Evolutionary conservation across 2,113 vertebrate species (phyloP).

Genomic region (Labrus mixtus): DNA sequence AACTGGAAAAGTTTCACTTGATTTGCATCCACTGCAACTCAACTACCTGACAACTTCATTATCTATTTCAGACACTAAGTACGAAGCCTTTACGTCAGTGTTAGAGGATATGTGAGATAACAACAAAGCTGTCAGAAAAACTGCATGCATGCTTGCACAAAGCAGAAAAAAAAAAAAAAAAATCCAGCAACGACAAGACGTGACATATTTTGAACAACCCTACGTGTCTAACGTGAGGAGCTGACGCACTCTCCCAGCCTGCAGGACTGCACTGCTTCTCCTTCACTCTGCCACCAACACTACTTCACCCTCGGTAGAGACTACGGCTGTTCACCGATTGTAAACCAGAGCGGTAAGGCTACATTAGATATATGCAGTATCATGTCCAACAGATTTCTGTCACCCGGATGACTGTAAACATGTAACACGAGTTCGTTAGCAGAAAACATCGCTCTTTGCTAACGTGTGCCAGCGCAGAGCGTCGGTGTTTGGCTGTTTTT

Average conservation of each 20-base stretch:
- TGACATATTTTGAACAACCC: conserved; percentile 51
- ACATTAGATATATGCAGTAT: conserved; percentile 31
- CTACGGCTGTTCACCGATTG: conserved; percentile 57
- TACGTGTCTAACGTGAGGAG: conserved; percentile 48
- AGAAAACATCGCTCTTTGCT: conserved; percentile 30
- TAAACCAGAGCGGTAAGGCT: conserved; percentile 71
- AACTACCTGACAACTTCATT: background rate
- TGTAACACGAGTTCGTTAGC: conserved; percentile 43
- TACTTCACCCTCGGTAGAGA: conserved; percentile 47
- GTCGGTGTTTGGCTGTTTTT: conserved; percentile 63
- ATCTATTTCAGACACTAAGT: background rate
- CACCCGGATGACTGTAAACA: background rate
- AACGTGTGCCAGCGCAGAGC: conserved; percentile 54
- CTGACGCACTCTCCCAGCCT: conserved; percentile 51
- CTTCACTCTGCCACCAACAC: conserved; percentile 38
- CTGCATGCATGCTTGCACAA: background rate
- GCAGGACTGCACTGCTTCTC: conserved; percentile 37
- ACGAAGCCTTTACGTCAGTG: background rate
- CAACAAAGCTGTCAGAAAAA: background rate
- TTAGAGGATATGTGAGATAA: background rate
- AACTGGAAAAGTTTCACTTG: conserved; percentile 34
- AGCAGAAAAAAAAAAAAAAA: background rate
- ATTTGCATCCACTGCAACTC: conserved; percentile 14
- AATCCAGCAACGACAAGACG: conserved; percentile 22
- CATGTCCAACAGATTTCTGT: background rate